Evolutionary conservation across 2,888 invertebrate species (phyloP).

Genomic region (Polymixis flavicincta): DNA sequence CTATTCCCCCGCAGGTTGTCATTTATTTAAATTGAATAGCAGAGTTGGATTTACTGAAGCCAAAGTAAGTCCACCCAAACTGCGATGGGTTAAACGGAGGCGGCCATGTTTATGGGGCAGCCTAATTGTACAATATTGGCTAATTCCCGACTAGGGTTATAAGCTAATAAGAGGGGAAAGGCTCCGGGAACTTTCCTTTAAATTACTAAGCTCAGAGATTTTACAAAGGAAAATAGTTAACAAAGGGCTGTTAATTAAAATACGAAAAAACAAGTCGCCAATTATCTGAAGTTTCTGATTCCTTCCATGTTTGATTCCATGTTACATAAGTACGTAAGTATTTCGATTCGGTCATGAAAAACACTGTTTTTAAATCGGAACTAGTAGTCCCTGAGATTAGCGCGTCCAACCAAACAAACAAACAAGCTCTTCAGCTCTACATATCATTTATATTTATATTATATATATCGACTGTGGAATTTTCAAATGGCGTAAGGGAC

Average conservation of each 20-base stretch:
- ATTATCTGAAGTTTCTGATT: background rate
- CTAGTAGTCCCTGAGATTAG: too few species aligned
- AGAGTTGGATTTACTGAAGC: constrained; percentile 1
- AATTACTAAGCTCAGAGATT: constrained; percentile 7
- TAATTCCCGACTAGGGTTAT: constrained; percentile 6
- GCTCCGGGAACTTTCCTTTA: background rate
- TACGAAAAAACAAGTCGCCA: background rate
- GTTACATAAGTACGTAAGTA: too few species aligned
- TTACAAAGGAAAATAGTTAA: background rate
- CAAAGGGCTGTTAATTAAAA: constrained; percentile 13
- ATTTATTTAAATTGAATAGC: background rate
- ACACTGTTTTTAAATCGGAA: too few species aligned
- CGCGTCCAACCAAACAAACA: too few species aligned
- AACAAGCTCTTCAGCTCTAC: too few species aligned
- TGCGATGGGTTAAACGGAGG: constrained; percentile 9
- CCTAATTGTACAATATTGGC: constrained; percentile 23
- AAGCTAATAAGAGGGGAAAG: constrained; percentile 19
- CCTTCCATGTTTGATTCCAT: too few species aligned
- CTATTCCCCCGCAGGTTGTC: too few species aligned
- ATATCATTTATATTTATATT: too few species aligned
- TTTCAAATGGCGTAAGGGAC: too few species aligned
- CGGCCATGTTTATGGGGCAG: constrained; percentile 6
- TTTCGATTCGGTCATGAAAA: background rate
- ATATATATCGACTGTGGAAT: too few species aligned
- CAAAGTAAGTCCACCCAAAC: background rate